Evolutionary conservation across 2,888 invertebrate genomes (phyloP), one percentile per base, ranked within the genome.

Genomic region (Chironomus riparius): DNA sequence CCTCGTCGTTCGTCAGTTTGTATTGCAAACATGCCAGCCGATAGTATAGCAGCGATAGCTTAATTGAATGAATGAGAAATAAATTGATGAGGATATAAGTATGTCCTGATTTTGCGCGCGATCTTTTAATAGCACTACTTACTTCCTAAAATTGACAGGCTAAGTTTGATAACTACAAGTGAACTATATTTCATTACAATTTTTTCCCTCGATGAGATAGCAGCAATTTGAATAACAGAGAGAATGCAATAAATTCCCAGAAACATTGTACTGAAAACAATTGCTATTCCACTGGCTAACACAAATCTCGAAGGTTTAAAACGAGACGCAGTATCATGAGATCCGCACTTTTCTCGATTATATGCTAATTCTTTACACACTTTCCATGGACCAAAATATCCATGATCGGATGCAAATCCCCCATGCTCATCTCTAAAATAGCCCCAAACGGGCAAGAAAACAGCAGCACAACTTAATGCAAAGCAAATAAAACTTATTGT

Each of bases 311-410:
- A 78, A 77, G 93, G 90, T 80, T 89, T 87, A 85, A 94, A 94
- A 84, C 92, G 89, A 78, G 93, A 91, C 77, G 90, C 88, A 48
- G 28, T 68, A 78, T 89, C 90, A 79, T 88, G 87, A 68, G 81
- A 80, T 78, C 93, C 94, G 81, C 94, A 95, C 85, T 92, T 89
- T 84, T 94, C 93, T 79, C 93, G 87, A 84, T 92, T 91, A 86
- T 93, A 94, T 12, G 91, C 86, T 79, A 93, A 85, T 81, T 89
- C 87, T 28, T 85, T 93, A 88, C 95, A 95, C 77, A 92, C 90
- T 80, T 90, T 90, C 91, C 94, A 95, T 81, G 93, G 94, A 78
- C 94, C 93, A 82, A 94, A 95, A 85, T 94, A 94, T 68, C 94
- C 95, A 79, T 87, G 88, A 82, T 94, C 94, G 80, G 87, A 89